These are phyloP conservation scores for Melanogrammus aeglefinus DNA, from an alignment of 2,797 vertebrate species.

Conservation along the genomic window DNA sequence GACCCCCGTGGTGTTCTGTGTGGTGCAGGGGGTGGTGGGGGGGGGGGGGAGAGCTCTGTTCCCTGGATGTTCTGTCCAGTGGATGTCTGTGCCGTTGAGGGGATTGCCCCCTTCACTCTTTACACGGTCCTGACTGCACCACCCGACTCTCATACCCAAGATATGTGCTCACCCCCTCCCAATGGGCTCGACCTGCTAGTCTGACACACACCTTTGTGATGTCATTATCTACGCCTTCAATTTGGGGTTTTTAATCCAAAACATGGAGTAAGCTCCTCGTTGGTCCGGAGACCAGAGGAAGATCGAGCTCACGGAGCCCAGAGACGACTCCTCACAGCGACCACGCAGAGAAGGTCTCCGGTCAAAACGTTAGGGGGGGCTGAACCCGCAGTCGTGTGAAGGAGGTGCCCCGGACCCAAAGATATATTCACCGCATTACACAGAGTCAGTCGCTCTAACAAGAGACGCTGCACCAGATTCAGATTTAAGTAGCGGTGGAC, in stretches of 20 bases:
- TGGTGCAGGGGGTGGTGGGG: constrained; percentile 7
- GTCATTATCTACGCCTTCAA: neutral
- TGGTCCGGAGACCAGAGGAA: neutral
- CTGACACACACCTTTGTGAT: neutral
- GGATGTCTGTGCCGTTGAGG: constrained; percentile 8
- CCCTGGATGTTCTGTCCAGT: constrained; percentile 3
- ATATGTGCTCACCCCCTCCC: neutral
- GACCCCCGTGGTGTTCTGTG: constrained; percentile 25
- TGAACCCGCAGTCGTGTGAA: neutral
- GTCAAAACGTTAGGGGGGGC: neutral
- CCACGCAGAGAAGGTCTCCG: neutral
- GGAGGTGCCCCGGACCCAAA: neutral
- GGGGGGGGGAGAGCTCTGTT: constrained; percentile 15
- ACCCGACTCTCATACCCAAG: neutral
- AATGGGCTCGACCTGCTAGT: neutral
- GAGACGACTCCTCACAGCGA: neutral
- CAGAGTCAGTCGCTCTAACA: neutral
- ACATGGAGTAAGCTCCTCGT: neutral
- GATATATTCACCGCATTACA: neutral
- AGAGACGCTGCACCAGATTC: neutral
- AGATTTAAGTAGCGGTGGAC: neutral
- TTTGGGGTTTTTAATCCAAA: neutral
- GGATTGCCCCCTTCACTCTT: neutral
- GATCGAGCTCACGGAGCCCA: neutral
- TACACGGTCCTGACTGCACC: constrained; percentile 15